Evolutionary conservation across 1,140 invertebrate species (phyloP), one percentile per base, ranked within the genome.

Genomic region (Bombus confusus): DNA sequence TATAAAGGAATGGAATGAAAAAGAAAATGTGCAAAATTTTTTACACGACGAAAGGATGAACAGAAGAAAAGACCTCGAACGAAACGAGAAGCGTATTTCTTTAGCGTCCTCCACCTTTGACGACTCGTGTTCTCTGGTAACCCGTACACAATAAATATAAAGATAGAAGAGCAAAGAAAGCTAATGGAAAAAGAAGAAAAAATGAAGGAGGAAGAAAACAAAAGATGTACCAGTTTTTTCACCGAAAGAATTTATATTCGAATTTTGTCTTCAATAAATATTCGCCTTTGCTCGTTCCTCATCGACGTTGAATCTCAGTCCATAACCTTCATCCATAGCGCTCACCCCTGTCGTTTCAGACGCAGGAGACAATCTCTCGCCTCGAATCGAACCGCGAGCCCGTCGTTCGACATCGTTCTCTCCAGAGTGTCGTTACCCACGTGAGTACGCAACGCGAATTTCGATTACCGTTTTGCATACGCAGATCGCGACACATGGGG

Each of bases 391-490:
- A 80, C 47, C 74, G 22, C 82, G 52, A 18, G 22, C 75, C 25
- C 39, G 41, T 73, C 68, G 83, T 62, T 80, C 57, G 34, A 39
- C 37, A 52, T 72, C n/a, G 39, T 85, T 79, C 34, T 59, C 83
- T 85, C 83, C 31, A 5, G 83, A 85, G 83, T 85, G 76, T 79
- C 83, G 83, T 85, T 80, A 72, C 76, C 43, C 13, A 39, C 66
- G 22, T 37, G 75, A 68, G 47, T 43, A 80, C 83, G 83, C 68
- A 47, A 62, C 77, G 68, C 75, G 83, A 85, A 85, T 85, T 39
- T 76, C 83, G 83, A 85, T 80, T 72, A 69, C 31, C 68, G 57
- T 80, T 85, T 80, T 80, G 71, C 83, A 80, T 84, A 84, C 37
- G 31, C 15, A 12, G 66, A 37, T 39, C 77, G 83, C 68, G 83